Conservation (phyloP, 2,888 invertebrate species). For the Acanthosepion pharaonis region DNA sequence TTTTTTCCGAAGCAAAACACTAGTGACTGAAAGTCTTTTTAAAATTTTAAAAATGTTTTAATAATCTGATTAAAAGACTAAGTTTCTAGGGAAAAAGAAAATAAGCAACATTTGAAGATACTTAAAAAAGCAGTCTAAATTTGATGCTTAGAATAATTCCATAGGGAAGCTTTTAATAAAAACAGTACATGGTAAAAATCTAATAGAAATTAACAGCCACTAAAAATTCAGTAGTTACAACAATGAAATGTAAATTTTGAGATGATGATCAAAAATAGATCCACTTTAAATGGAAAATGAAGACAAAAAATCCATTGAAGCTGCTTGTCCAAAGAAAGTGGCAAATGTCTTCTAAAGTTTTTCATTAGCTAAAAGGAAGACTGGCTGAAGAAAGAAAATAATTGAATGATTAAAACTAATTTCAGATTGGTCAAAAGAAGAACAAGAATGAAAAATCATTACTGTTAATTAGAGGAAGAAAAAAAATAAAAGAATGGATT, state of each 20-base stretch:
- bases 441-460: background rate
- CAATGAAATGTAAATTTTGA: background rate
- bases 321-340: background rate
- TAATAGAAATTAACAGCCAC: background rate
- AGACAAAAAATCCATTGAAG: background rate
- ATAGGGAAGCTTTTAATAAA: no score
- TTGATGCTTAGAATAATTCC: background rate
- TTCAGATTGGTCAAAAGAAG: background rate
- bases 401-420: constrained; percentile 33
- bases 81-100: background rate
- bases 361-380: background rate
- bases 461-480: background rate
- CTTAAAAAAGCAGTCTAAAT: no score
- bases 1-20: no score
- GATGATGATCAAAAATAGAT: background rate
- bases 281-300: background rate
- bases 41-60: no score
- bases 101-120: background rate
- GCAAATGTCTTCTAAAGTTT: background rate
- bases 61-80: background rate
- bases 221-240: background rate
- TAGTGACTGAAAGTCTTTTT: no score
- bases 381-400: constrained; percentile 6
- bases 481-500: background rate
- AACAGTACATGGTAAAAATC: background rate